phyloP scores from a whole-genome alignment of 2,113 vertebrate species.

The Ellobius talpinus region DNA sequence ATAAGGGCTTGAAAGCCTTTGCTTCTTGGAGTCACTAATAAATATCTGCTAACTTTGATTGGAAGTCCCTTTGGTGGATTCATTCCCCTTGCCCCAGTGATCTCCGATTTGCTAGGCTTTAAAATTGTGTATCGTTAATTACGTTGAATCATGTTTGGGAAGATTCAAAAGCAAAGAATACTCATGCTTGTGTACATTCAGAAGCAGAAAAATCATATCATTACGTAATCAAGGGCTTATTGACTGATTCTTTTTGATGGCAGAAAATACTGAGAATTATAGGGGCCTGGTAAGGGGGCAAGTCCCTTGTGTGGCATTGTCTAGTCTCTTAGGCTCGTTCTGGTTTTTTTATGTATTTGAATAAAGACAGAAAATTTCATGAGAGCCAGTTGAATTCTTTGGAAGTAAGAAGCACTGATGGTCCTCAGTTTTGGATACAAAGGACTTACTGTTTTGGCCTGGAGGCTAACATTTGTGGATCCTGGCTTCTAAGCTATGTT shows the following conservation, averaged over 20 bases:
- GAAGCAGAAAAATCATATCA: slow-evolving; percentile 6
- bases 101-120: slow-evolving; percentile 61
- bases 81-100: slow-evolving; percentile 6
- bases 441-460: background rate
- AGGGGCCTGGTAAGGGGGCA: background rate
- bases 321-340: background rate
- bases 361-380: background rate
- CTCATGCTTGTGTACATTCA: slow-evolving; percentile 51
- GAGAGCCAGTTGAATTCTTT: background rate
- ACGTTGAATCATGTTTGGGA: slow-evolving; percentile 55
- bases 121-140: slow-evolving; percentile 63
- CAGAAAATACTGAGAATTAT: background rate
- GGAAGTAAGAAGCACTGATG: background rate
- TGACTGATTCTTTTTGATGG: slow-evolving; percentile 22
- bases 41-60: slow-evolving; percentile 30
- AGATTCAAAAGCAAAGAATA: slow-evolving; percentile 49
- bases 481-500: background rate
- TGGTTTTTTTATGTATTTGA: slow-evolving; percentile 39
- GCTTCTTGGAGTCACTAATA: slow-evolving; percentile 8
- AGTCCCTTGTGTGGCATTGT: background rate
- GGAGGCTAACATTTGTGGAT: background rate
- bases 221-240: slow-evolving; percentile 18
- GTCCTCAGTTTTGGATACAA: background rate
- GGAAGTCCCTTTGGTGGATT: background rate
- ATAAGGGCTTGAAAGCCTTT: slow-evolving; percentile 35